Conservation (phyloP, 2,888 invertebrate species). For the Leptopilina myrica region DNA sequence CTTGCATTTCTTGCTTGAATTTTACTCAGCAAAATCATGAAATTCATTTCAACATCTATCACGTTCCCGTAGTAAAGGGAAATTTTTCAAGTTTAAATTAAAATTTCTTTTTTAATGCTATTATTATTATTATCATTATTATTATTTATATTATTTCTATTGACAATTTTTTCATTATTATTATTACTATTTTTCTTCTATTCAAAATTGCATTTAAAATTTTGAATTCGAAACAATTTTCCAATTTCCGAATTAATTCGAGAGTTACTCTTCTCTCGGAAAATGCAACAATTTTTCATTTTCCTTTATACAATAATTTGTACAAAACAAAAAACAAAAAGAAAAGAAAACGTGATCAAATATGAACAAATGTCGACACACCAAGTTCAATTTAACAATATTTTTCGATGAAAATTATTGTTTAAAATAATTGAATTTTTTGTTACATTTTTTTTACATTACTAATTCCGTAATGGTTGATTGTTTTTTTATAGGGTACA, state of each 20-base stretch:
- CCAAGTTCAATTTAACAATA: neutral
- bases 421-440: too few relatives aligned
- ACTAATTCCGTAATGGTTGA: too few relatives aligned
- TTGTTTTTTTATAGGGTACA: too few relatives aligned
- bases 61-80: conserved; percentile 81
- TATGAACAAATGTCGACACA: neutral
- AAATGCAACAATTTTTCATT: neutral
- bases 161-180: too few relatives aligned
- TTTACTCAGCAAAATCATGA: conserved; percentile 91
- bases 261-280: neutral
- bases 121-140: too few relatives aligned
- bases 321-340: neutral
- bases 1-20: conserved; percentile 92
- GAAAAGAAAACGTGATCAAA: neutral
- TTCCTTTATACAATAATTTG: neutral
- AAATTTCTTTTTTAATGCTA: too few relatives aligned
- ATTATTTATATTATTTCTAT: too few relatives aligned
- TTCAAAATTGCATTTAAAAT: neutral
- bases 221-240: neutral
- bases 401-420: too few relatives aligned
- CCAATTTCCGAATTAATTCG: neutral
- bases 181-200: too few relatives aligned
- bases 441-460: too few relatives aligned
- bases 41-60: conserved; percentile 89
- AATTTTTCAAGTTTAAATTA: conserved; percentile 69